Evolutionary conservation across 2,113 vertebrate species (phyloP).

Genomic region (Nematolebias whitei): DNA sequence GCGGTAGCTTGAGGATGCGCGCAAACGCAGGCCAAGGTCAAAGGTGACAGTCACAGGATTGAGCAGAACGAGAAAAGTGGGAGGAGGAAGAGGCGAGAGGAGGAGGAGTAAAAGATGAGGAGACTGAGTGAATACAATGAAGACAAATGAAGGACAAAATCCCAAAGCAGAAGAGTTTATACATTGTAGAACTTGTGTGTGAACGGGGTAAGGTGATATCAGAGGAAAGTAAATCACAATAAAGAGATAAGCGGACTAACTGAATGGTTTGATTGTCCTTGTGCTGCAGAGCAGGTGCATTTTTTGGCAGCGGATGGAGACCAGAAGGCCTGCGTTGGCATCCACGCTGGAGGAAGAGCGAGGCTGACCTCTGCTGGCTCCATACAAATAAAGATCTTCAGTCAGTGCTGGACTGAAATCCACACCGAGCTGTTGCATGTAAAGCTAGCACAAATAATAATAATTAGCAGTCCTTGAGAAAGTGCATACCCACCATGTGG

Average conservation of each 20-base stretch:
- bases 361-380: constrained; percentile 65
- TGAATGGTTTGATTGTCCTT: constrained; percentile 57
- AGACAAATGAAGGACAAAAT: constrained; percentile 18
- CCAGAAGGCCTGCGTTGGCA: background rate
- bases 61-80: constrained; percentile 5
- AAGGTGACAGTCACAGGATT: constrained; percentile 40
- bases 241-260: constrained; percentile 41
- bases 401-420: background rate
- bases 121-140: constrained; percentile 33
- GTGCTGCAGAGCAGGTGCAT: constrained; percentile 67
- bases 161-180: constrained; percentile 9
- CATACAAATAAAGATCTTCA: too few relatives aligned
- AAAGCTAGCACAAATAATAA: too few relatives aligned
- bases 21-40: constrained; percentile 64
- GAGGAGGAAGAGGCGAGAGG: constrained; percentile 6
- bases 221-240: constrained; percentile 45
- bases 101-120: constrained; percentile 16
- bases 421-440: too few relatives aligned
- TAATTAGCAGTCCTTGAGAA: too few relatives aligned
- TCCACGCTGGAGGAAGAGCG: constrained; percentile 17
- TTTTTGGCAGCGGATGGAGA: constrained; percentile 35
- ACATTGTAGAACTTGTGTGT: constrained; percentile 27
- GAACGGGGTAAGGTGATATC: constrained; percentile 23
- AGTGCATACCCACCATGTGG: too few relatives aligned
- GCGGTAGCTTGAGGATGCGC: constrained; percentile 22